Evolutionary conservation across 2,888 invertebrate genomes (phyloP), one percentile per base, ranked within the genome.

Genomic region (Pinctada fucata): DNA sequence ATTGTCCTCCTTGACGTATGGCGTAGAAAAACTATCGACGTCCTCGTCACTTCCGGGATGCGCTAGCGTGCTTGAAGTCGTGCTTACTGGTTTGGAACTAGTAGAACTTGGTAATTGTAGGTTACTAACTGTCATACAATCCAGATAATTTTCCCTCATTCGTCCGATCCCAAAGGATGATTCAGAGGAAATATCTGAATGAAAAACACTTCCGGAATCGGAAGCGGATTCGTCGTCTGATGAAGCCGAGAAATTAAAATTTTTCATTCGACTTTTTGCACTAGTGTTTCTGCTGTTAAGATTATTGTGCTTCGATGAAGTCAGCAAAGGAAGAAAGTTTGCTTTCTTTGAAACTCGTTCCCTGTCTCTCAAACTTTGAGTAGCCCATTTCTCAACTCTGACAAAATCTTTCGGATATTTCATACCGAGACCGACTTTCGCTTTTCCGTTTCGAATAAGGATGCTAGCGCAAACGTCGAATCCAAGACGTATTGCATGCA

Each of bases 391-490:
- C 47, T 84, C 83, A 16, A 77, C 81, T 67, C 73, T 79, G n/a
- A 63, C 73, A 63, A 81, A 82, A 65, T 80, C 80, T 75, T 82
- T 79, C 0, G 81, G 72, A 45, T 79, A 77, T 63, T 65, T 78
- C n/a, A 76, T 75, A 3, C 76, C 76, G 1, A 83, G 66, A 48
- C 87, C 87, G 47, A 85, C 84, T 67, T 83, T 86, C 45, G 86
- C 86, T 47, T 83, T 82, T 0, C 86, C 87, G 47, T 84, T 80
- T 10, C 83, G 76, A 2, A 84, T 81, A 0, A 88, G 76, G 6
- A 87, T 87, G 76, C 84, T 85, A 4, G 82, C 83, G 78, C 88
- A 88, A 0, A 87, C 81, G 58, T 88, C 88, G 69, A 85, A 81
- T 13, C 86, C 85, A 1, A 85, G 82, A 8, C 83, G 74, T 47